phyloP scores from a whole-genome alignment of 2,113 vertebrate genomes.

The Phaethon lepturus region DNA sequence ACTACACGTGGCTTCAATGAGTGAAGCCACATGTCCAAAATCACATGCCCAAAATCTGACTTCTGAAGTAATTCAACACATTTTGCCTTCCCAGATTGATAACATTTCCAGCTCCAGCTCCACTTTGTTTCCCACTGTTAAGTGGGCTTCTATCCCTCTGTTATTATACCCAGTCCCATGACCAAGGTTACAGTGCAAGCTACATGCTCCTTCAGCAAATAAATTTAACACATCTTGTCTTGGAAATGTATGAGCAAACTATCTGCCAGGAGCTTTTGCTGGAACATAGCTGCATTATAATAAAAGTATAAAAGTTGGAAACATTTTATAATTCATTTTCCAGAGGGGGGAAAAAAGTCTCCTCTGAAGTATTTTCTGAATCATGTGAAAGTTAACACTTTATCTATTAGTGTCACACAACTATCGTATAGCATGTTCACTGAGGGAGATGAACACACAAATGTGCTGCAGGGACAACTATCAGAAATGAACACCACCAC shows the following conservation, averaged over 20 bases:
- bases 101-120: conserved; percentile 58
- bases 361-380: conserved; percentile 30
- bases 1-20: background rate
- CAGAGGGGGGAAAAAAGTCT: conserved; percentile 8
- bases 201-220: conserved; percentile 59
- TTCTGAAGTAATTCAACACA: conserved; percentile 8
- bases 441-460: background rate
- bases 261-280: conserved; percentile 52
- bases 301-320: conserved; percentile 59
- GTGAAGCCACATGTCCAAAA: conserved; percentile 22
- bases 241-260: conserved; percentile 55
- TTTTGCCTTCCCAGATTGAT: conserved; percentile 18
- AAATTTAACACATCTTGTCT: conserved; percentile 72
- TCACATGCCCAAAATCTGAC: conserved; percentile 12
- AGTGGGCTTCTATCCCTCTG: conserved; percentile 26
- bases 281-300: conserved; percentile 41
- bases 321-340: conserved; percentile 70
- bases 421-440: background rate
- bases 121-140: conserved; percentile 21
- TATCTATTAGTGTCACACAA: background rate
- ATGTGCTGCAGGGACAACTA: background rate
- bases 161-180: conserved; percentile 44
- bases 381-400: conserved; percentile 24
- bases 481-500: background rate
- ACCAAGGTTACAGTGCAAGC: conserved; percentile 45